A percentile compares a stretch with the other conserved stretches of the same genome.
Evolutionary conservation across 2,797 vertebrate species (phyloP).

Genomic region (Halcyon chelicuti): DNA sequence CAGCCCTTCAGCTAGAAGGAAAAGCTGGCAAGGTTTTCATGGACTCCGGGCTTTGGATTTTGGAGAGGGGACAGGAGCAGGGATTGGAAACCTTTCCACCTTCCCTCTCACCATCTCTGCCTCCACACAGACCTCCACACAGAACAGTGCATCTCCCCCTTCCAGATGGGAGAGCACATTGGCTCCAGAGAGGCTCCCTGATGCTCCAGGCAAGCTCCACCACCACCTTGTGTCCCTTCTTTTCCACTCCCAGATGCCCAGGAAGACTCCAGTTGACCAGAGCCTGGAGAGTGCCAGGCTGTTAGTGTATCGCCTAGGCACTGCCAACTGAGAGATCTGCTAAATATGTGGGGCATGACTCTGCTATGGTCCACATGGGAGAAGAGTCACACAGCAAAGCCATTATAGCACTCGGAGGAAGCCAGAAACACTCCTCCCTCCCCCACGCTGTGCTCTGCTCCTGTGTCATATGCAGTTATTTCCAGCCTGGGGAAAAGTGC

Average conservation of each 20-base stretch:
- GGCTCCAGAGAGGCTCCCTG: neutral
- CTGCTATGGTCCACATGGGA: conserved; percentile 51
- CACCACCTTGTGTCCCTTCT: neutral
- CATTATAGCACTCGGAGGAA: conserved; percentile 49
- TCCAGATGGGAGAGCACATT: neutral
- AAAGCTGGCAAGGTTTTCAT: conserved; percentile 73
- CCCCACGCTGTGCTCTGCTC: conserved; percentile 31
- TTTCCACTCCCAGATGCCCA: neutral
- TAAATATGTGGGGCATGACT: conserved; percentile 59
- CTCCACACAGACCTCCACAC: neutral
- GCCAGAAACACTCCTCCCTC: conserved; percentile 58
- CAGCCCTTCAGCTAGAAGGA: conserved; percentile 64
- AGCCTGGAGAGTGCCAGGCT: neutral
- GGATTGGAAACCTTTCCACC: neutral
- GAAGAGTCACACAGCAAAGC: conserved; percentile 51
- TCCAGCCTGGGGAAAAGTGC: conserved; percentile 72
- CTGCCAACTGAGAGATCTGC: conserved; percentile 39
- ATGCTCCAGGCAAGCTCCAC: neutral
- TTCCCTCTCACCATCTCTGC: neutral
- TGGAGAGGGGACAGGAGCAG: neutral
- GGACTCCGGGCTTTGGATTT: conserved; percentile 24
- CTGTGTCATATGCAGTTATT: conserved; percentile 73
- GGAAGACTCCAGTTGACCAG: neutral
- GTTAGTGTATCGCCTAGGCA: neutral
- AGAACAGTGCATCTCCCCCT: accelerated